Evolutionary conservation across 2,113 vertebrate genomes (phyloP).

Genomic region (Bettongia penicillata): DNA sequence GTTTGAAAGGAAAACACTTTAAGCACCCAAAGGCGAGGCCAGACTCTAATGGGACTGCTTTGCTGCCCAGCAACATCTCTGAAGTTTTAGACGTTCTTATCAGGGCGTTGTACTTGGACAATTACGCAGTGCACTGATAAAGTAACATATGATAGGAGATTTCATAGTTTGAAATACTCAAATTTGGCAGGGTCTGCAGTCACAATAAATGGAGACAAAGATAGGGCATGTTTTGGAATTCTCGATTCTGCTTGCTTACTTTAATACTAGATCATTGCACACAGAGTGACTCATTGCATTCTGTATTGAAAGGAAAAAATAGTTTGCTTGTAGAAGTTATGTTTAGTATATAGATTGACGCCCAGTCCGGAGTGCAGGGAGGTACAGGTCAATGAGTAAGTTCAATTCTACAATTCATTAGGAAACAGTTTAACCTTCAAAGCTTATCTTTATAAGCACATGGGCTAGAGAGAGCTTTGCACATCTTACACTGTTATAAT

Average conservation of each 20-base stretch:
- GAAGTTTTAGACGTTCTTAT: conserved; percentile 77
- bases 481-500: not conserved
- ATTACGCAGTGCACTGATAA: conserved; percentile 74
- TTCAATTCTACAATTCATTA: not conserved
- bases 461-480: not conserved
- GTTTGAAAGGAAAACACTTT: conserved; percentile 66
- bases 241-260: conserved; percentile 65
- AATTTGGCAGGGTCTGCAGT: conserved; percentile 54
- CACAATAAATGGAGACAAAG: conserved; percentile 73
- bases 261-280: conserved; percentile 64
- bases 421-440: not conserved
- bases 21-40: conserved; percentile 57
- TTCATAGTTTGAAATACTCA: conserved; percentile 71
- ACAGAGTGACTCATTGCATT: conserved; percentile 70
- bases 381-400: not conserved
- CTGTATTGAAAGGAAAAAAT: conserved; percentile 59
- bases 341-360: conserved; percentile 42
- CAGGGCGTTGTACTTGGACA: conserved; percentile 63
- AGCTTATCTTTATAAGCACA: not conserved
- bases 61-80: conserved; percentile 75
- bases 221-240: conserved; percentile 74
- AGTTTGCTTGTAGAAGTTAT: conserved; percentile 52
- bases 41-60: conserved; percentile 65
- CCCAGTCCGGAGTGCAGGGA: not conserved
- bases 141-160: conserved; percentile 55